phyloP scores from a whole-genome alignment of 92 coral and sea anemone species.

The Zoanthus sociatus region DNA sequence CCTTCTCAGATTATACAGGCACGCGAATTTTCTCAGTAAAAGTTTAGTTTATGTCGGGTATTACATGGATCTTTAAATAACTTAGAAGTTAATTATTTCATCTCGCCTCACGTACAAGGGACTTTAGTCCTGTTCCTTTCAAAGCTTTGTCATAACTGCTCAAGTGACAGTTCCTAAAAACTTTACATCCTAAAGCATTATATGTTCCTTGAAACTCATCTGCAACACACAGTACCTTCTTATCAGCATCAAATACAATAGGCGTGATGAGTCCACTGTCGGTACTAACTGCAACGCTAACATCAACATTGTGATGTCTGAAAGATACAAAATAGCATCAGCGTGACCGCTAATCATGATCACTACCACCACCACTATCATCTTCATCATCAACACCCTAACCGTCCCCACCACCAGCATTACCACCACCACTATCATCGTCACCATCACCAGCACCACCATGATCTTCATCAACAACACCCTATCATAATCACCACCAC shows the following conservation, averaged over 20 bases:
- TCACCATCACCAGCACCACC: not conserved
- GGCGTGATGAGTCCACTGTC: slow-evolving; percentile 94
- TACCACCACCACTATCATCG: too few relatives aligned
- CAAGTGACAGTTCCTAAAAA: too few relatives aligned
- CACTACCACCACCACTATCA: not conserved
- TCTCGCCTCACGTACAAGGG: too few relatives aligned
- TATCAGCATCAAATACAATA: slow-evolving; percentile 93
- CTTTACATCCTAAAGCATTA: too few relatives aligned
- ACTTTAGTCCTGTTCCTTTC: too few relatives aligned
- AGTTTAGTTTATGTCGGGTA: too few relatives aligned
- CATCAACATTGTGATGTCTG: slow-evolving; percentile 94
- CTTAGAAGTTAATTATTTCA: too few relatives aligned
- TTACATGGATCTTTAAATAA: too few relatives aligned
- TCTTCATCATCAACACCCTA: not conserved
- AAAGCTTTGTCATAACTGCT: too few relatives aligned
- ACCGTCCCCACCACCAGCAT: not conserved
- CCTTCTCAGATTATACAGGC: too few relatives aligned
- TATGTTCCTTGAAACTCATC: too few relatives aligned
- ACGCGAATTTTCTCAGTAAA: too few relatives aligned
- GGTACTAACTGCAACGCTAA: slow-evolving; percentile 96
- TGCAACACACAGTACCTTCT: slow-evolving; percentile 63
- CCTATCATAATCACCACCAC: not conserved
- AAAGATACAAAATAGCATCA: not conserved
- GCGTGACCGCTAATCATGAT: not conserved
- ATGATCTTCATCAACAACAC: not conserved